Conservation (phyloP, 2,888 invertebrate species). For the Pogonocherus hispidulus region DNA sequence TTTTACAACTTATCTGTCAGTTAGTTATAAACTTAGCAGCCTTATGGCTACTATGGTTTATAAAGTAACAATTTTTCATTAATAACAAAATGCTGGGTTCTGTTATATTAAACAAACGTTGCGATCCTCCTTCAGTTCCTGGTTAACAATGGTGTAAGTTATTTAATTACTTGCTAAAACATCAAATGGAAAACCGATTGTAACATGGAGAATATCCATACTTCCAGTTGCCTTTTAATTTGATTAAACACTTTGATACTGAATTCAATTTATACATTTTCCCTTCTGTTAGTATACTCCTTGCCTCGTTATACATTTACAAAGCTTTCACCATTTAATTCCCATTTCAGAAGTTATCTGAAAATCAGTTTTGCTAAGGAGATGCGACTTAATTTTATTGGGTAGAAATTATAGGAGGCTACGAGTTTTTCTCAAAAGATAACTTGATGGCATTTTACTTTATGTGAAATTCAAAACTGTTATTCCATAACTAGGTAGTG, state of each 20-base stretch:
- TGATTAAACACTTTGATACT: conserved; percentile 44
- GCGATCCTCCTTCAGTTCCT: neutral
- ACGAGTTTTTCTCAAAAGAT: no score
- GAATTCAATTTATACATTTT: conserved; percentile 47
- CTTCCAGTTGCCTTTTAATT: conserved; percentile 44
- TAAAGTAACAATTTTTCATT: no score
- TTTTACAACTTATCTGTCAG: no score
- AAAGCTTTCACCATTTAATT: neutral
- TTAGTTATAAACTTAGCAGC: no score
- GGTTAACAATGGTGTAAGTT: neutral
- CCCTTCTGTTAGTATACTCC: conserved; percentile 38
- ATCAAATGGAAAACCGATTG: conserved; percentile 32
- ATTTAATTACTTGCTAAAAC: conserved; percentile 37
- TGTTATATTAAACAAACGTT: no score
- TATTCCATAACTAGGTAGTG: no score
- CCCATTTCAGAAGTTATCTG: neutral
- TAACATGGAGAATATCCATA: conserved; percentile 35
- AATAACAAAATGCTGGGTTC: no score
- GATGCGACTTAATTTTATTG: neutral
- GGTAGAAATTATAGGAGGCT: neutral
- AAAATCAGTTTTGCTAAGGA: neutral
- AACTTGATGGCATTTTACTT: no score
- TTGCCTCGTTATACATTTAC: conserved; percentile 38
- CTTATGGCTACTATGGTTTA: no score
- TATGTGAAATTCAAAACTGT: no score